Conservation (phyloP, 2,888 invertebrate genomes). For the Drosophila suboccidentalis region DNA sequence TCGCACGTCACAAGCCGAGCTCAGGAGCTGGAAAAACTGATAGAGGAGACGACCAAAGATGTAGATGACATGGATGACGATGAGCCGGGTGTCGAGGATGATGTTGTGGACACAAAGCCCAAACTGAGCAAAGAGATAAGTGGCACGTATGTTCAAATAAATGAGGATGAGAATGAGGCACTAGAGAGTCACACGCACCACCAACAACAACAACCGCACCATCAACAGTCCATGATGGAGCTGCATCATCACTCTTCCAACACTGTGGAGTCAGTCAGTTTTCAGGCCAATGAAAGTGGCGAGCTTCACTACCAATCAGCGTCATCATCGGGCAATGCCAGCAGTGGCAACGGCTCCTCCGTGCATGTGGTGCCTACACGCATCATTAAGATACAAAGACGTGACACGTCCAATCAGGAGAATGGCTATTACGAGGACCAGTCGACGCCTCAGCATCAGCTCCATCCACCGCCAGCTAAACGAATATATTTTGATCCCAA, state of each 20-base stretch:
- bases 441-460: constrained; percentile 57
- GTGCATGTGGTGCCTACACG: constrained; percentile 73
- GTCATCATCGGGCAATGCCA: constrained; percentile 22
- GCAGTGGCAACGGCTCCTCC: constrained; percentile 33
- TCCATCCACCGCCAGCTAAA: constrained; percentile 66
- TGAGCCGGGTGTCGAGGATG: constrained; percentile 52
- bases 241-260: constrained; percentile 58
- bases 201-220: constrained; percentile 53
- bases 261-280: constrained; percentile 76
- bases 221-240: constrained; percentile 66
- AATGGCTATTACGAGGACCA: constrained; percentile 80
- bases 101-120: constrained; percentile 76
- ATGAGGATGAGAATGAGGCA: constrained; percentile 63
- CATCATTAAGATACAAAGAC: constrained; percentile 83
- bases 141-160: constrained; percentile 69
- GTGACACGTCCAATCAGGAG: constrained; percentile 78
- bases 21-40: constrained; percentile 84
- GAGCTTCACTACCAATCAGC: constrained; percentile 79
- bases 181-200: constrained; percentile 58
- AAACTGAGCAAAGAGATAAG: constrained; percentile 78
- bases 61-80: constrained; percentile 83
- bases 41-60: constrained; percentile 85
- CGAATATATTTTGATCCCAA: constrained; percentile 81
- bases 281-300: constrained; percentile 82
- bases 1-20: constrained; percentile 75